phyloP scores from a whole-genome alignment of 1,140 invertebrate species.

The Lordiphosa mommai region DNA sequence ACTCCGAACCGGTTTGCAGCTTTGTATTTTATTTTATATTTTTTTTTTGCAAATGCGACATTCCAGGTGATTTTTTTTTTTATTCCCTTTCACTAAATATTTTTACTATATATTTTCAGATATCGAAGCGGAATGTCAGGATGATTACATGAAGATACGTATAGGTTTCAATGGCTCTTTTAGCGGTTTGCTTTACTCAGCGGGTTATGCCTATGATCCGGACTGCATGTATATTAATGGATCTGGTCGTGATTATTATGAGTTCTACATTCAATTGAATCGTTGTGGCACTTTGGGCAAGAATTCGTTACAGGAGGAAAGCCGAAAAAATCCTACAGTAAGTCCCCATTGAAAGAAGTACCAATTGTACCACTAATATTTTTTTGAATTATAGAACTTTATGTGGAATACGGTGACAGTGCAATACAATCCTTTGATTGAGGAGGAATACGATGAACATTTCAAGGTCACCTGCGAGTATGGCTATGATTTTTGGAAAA shows the following conservation, averaged over 20 bases:
- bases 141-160: conserved; percentile 96
- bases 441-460: conserved; percentile 96
- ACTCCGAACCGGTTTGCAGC: too few relatives aligned
- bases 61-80: too few relatives aligned
- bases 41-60: too few relatives aligned
- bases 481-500: conserved; percentile 98
- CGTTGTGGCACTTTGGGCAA: conserved; percentile 94
- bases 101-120: conserved; percentile 81
- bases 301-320: conserved; percentile 91
- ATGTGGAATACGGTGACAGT: conserved; percentile 98
- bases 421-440: conserved; percentile 95
- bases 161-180: conserved; percentile 96
- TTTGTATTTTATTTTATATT: too few relatives aligned
- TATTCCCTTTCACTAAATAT: neutral
- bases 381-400: conserved; percentile 88
- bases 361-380: neutral
- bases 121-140: conserved; percentile 96
- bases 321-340: conserved; percentile 91
- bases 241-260: conserved; percentile 93
- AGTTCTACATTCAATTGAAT: conserved; percentile 95
- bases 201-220: conserved; percentile 95
- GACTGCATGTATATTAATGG: conserved; percentile 97
- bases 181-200: conserved; percentile 92
- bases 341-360: conserved; percentile 2
- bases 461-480: conserved; percentile 97